phyloP scores from a whole-genome alignment of 2,797 vertebrate genomes.

The Molossus molossus region DNA sequence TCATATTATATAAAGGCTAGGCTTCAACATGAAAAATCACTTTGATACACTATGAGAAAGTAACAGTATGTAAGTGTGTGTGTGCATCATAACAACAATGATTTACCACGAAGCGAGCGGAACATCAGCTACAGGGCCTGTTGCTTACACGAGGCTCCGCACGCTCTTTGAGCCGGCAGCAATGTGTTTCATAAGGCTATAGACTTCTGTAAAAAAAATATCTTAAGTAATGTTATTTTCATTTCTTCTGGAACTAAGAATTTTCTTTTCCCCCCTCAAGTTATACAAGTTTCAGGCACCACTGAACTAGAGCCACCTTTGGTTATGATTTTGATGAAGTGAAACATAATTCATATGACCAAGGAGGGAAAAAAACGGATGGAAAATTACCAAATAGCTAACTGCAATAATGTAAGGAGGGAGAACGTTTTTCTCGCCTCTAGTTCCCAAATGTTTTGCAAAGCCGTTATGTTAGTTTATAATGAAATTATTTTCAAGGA shows the following conservation, averaged over 20 bases:
- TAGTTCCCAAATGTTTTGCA: neutral
- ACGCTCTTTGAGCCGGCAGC: neutral
- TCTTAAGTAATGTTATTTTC: slow-evolving; percentile 28
- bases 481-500: slow-evolving; percentile 13
- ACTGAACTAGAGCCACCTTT: neutral
- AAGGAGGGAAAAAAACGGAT: neutral
- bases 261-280: neutral
- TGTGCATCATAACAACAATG: neutral
- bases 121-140: neutral
- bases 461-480: slow-evolving; percentile 10
- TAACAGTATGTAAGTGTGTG: neutral
- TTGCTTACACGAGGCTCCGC: neutral
- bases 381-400: neutral
- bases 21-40: neutral
- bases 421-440: neutral
- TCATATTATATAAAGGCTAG: neutral
- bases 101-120: neutral
- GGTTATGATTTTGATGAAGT: slow-evolving; percentile 11
- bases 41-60: slow-evolving; percentile 21
- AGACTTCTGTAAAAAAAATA: neutral
- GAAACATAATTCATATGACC: neutral
- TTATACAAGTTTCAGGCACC: neutral
- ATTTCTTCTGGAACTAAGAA: neutral
- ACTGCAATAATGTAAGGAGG: neutral
- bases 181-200: neutral